Conservation (phyloP, 2,888 invertebrate species). For the Cataglyphis livida region DNA sequence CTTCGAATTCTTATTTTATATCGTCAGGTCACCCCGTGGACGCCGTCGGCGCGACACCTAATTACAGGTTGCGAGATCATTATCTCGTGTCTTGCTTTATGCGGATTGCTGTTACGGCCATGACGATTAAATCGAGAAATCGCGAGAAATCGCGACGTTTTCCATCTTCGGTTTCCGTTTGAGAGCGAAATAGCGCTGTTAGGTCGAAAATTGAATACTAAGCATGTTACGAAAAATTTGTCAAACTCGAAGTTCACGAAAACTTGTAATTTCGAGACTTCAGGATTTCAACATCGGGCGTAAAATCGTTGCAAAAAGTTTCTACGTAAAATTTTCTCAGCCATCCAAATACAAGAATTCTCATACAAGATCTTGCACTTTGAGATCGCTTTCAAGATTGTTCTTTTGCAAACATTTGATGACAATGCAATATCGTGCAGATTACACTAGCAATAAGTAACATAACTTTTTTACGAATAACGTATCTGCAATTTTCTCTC, state of each 20-base stretch:
- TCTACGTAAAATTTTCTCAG: background rate
- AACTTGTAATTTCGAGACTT: background rate
- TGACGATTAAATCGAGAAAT: background rate
- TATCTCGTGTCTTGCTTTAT: background rate
- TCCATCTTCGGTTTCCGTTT: background rate
- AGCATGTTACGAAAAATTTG: background rate
- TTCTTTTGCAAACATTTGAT: background rate
- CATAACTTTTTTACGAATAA: background rate
- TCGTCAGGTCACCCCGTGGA: background rate
- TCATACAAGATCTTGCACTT: background rate
- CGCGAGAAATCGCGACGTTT: background rate
- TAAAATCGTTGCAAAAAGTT: background rate
- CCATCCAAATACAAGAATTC: background rate
- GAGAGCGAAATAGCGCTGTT: background rate
- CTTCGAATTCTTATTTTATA: slow-evolving; percentile 14
- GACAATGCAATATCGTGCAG: background rate
- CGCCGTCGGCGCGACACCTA: slow-evolving; percentile 1
- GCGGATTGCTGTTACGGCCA: background rate
- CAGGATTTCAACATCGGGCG: background rate
- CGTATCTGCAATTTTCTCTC: background rate
- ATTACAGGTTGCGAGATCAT: slow-evolving; percentile 23
- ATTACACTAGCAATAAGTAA: background rate
- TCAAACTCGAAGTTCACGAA: background rate
- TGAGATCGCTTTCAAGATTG: background rate
- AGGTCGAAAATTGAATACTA: background rate